Evolutionary conservation across 2,888 invertebrate species (phyloP).

Genomic region (Digitonthophagus gazella): DNA sequence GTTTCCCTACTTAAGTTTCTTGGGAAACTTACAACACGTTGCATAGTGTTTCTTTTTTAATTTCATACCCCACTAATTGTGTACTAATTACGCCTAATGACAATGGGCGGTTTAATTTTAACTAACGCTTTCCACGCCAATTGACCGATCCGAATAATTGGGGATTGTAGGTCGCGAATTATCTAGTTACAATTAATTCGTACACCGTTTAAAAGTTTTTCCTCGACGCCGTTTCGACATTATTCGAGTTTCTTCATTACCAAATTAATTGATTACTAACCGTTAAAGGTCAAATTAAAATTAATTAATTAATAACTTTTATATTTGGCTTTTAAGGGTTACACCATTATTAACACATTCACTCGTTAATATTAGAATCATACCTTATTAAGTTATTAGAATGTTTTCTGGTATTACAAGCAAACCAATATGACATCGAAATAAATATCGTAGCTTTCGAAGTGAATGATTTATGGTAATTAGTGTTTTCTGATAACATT

Average conservation of each 20-base stretch:
- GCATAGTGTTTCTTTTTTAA: neutral
- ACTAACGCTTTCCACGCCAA: neutral
- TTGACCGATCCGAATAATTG: no score
- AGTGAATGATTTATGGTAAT: neutral
- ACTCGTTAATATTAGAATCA: no score
- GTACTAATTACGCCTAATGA: neutral
- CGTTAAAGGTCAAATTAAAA: neutral
- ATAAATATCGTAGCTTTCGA: neutral
- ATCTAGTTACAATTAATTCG: conserved; percentile 5
- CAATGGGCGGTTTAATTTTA: neutral
- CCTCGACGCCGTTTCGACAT: no score
- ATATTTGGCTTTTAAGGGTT: neutral
- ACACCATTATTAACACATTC: neutral
- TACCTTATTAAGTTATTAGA: no score
- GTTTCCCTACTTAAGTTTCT: neutral
- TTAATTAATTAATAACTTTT: neutral
- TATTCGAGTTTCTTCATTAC: neutral
- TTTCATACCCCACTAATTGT: neutral
- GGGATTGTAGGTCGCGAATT: no score
- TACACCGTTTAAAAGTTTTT: no score
- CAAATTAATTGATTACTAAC: neutral
- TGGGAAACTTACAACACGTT: neutral
- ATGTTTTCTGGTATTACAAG: neutral
- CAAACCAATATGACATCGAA: neutral
- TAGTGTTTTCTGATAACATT: neutral